Evolutionary conservation across 2,888 invertebrate species (phyloP), one percentile per base, ranked within the genome.

Genomic region (Trichopria drosophilae): DNA sequence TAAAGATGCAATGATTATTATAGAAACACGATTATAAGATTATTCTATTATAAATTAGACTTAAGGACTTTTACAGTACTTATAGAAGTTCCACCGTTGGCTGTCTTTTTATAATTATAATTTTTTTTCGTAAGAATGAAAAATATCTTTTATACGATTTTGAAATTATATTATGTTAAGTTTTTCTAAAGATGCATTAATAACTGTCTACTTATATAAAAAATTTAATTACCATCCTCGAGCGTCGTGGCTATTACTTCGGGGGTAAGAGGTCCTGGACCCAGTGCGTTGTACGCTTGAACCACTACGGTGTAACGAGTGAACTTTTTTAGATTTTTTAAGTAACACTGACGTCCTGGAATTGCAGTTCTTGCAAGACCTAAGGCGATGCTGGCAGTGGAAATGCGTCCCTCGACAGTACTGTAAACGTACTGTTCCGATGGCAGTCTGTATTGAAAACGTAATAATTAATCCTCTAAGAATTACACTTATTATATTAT

Each of bases 161-260:
- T 9, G 10, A 9, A 24, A 6, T 10, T 10, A 24, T 9, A 10
- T 9, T 24, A 24, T 24, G 10, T 24, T 24, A 9, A 6, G 6
- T 24, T 24, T 9, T 24, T 24, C 10, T 9, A 24, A 24, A 24
- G 24, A 24, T 24, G 10, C 10, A 24, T n/a, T n/a, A n/a, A n/a
- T n/a, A n/a, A n/a, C n/a, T n/a, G n/a, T n/a, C n/a, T n/a, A 24
- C 10, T 24, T 24, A 24, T 24, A 9, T 24, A 9, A 24, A 24
- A 24, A 24, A 15, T 37, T 12, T 5, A 48, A 52, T 64, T 58
- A 75, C 75, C 79, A 61, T 82, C 82, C 67, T 82, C 80, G 31
- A 78, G 72, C 1, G 82, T 83, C 15, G 75, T 73, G 5, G 80
- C 77, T 32, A 78, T 76, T 34, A 80, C 73, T 58, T 81, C 79